These are phyloP conservation scores for Numida meleagris DNA, from an alignment of 2,113 vertebrate species.

Conservation along the genomic window DNA sequence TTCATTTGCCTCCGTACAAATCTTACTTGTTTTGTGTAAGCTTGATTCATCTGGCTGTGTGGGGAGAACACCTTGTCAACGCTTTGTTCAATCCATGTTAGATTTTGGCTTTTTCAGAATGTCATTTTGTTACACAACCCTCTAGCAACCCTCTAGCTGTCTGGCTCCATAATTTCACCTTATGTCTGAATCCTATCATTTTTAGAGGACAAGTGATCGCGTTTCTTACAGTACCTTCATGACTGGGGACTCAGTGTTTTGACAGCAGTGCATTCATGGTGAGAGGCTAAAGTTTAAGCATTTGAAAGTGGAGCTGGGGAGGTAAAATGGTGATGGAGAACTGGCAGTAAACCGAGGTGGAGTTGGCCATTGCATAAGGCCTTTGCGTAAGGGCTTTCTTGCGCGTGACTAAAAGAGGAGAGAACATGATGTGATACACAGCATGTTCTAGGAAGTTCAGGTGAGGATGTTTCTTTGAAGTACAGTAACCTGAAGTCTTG, in stretches of 20 bases:
- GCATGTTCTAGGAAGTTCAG: too few relatives aligned
- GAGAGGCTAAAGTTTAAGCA: neutral
- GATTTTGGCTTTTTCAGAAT: neutral
- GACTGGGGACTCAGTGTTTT: neutral
- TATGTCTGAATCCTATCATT: neutral
- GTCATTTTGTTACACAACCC: neutral
- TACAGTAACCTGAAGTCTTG: neutral
- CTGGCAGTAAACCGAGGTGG: neutral
- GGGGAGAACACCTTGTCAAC: neutral
- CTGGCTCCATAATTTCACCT: neutral
- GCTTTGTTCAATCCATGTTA: neutral
- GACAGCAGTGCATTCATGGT: neutral
- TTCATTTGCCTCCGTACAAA: neutral
- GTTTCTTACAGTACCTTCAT: neutral
- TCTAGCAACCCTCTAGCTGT: neutral
- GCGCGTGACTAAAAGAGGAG: neutral
- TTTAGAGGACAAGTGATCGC: neutral
- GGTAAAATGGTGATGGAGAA: neutral
- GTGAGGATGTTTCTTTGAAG: neutral
- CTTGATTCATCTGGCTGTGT: neutral
- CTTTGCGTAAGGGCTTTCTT: neutral
- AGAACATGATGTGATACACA: neutral
- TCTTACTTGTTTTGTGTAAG: neutral
- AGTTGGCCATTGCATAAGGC: neutral
- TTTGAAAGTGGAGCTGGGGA: neutral